A percentile compares a stretch with the other conserved stretches of the same genome.
Conservation (phyloP, 2,888 invertebrate genomes). For the Leptinotarsa peninsularis region DNA sequence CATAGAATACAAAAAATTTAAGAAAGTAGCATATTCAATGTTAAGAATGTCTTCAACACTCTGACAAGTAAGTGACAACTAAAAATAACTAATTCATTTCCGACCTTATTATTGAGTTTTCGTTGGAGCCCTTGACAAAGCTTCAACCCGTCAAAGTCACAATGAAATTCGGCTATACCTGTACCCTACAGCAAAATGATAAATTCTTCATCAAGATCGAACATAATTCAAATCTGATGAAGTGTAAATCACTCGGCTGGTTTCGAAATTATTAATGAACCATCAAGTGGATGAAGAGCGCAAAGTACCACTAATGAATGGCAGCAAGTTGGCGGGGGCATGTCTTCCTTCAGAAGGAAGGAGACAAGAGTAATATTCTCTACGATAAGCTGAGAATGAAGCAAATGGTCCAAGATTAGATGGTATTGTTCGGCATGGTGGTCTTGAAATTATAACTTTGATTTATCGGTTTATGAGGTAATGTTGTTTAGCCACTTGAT, state of each 20-base stretch:
- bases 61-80: not conserved
- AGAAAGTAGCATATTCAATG: not conserved
- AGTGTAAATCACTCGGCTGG: slow-evolving; percentile 58
- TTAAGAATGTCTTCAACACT: not conserved
- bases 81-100: not conserved
- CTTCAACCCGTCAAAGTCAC: slow-evolving; percentile 17
- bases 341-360: not conserved
- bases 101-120: not conserved
- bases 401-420: slow-evolving; percentile 27
- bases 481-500: not conserved
- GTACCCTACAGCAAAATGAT: slow-evolving; percentile 18
- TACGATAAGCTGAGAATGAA: slow-evolving; percentile 20
- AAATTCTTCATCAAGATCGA: slow-evolving; percentile 31
- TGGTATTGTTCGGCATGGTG: slow-evolving; percentile 23
- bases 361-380: slow-evolving; percentile 27
- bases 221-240: slow-evolving; percentile 43
- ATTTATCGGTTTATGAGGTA: slow-evolving; percentile 4
- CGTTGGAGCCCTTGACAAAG: slow-evolving; percentile 10
- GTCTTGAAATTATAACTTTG: slow-evolving; percentile 22
- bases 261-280: slow-evolving; percentile 57
- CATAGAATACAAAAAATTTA: not conserved
- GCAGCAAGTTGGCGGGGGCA: slow-evolving; percentile 56
- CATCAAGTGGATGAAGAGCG: slow-evolving; percentile 58
- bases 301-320: slow-evolving; percentile 60
- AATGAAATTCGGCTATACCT: slow-evolving; percentile 14